Conservation (phyloP, 2,888 invertebrate species). For the Argyra leucocephala region DNA sequence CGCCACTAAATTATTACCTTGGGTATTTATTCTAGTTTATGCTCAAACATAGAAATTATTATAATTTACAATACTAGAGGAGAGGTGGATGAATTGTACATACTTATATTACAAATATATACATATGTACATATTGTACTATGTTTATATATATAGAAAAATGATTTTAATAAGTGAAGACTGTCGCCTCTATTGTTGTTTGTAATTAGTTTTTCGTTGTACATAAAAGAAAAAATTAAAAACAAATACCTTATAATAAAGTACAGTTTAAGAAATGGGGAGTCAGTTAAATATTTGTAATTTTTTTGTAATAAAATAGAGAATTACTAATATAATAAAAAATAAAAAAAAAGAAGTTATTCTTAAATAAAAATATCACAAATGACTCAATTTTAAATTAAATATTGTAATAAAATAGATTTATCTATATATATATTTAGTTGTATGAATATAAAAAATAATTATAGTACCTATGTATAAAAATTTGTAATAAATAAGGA, state of each 20-base stretch:
- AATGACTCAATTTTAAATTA: not conserved
- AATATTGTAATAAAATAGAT: too few relatives aligned
- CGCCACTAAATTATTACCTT: conserved; percentile 6
- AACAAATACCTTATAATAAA: not conserved
- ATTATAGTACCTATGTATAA: too few relatives aligned
- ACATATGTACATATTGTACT: too few relatives aligned
- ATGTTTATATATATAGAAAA: too few relatives aligned
- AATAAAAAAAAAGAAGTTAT: not conserved
- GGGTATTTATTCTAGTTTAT: not conserved
- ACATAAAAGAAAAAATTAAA: not conserved
- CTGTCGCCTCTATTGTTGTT: conserved; percentile 3
- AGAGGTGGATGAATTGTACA: not conserved
- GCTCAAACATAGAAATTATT: not conserved
- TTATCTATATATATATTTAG: too few relatives aligned
- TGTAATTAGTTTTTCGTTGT: not conserved
- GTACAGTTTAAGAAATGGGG: not conserved
- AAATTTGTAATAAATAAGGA: too few relatives aligned
- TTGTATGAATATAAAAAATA: too few relatives aligned
- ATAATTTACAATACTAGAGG: not conserved
- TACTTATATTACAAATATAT: too few relatives aligned
- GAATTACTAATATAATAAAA: not conserved
- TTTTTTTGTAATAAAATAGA: not conserved
- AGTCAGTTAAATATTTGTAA: not conserved
- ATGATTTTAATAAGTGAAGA: not conserved
- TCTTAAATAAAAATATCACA: not conserved